Base-by-base conservation (phyloP, 2,888 invertebrate species). In the Thera obeliscata region DNA sequence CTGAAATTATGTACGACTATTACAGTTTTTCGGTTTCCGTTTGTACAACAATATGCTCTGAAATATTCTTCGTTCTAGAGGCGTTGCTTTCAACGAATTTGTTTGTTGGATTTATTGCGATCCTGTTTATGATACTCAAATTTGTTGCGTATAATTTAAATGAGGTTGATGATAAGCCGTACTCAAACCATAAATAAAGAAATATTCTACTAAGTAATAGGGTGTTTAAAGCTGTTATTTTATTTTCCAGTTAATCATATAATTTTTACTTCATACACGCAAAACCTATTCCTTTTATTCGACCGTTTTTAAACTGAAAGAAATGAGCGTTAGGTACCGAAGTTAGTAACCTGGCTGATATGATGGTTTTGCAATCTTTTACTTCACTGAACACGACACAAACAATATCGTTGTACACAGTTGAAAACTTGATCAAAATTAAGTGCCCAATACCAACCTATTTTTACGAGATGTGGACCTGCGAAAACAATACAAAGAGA, bases 21-120 rank as follows among this genome's bases (percentile, higher is more conserved):
- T 87, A 88, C 85, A 86, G 85, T 88, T 88, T 87, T 89, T 85
- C 81, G 86, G 85, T 85, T 88, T 89, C 86, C 86, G 85, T 77
- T 85, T 74, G 83, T 82, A 84, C 66, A 86, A 88, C 85, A 84
- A 86, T 86, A 81, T 83, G 85, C 84, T 86, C 81, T 82, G 81
- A 80, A 80, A 81, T 82, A 81, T 82, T 82, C 77, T 77, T 79
- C 78, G 78, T 79, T 81, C 80, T 77, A 77, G 75, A 79, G 80
- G 78, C 80, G 76, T 80, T 81, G 75, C 78, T 76, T 73, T 74
- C 77, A 81, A 81, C 78, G 78, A 80, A 79, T 82, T 80, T 82
- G 79, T 81, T 78, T 75, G 75, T 70, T 66, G 76, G 78, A 83
- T 81, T 84, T 83, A 85, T 81, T 74, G 76, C 72, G 71, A 52